These are phyloP conservation scores for Parauchenoglanis punctatus DNA, from an alignment of 2,797 vertebrate genomes.

Conservation along the genomic window DNA sequence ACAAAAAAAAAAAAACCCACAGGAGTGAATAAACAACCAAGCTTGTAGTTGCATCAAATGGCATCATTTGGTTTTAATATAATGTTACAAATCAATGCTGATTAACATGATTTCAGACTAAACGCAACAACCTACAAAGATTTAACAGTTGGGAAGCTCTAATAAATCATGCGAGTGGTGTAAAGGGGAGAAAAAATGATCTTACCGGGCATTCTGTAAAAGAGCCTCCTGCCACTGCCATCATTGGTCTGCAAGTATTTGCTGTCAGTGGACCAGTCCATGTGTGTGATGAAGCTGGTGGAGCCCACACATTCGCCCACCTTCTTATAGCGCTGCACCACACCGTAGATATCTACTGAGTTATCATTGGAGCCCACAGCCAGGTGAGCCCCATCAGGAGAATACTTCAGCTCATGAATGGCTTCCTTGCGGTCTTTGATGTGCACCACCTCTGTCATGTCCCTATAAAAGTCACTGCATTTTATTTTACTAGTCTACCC, in stretches of 20 bases:
- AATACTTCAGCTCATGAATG: constrained; percentile 98
- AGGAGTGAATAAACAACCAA: not conserved
- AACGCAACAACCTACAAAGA: not conserved
- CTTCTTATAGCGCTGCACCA: constrained; percentile 97
- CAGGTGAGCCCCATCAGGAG: constrained; percentile 91
- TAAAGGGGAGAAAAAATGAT: not conserved
- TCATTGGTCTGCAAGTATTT: constrained; percentile 96
- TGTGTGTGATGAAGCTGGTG: constrained; percentile 93
- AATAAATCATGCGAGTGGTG: not conserved
- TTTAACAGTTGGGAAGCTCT: not conserved
- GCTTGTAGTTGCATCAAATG: not conserved
- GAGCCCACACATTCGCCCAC: constrained; percentile 93
- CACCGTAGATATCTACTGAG: constrained; percentile 92
- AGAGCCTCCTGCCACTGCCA: constrained; percentile 88
- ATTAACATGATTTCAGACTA: not conserved
- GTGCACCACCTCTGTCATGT: constrained; percentile 99
- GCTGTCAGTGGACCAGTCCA: constrained; percentile 98
- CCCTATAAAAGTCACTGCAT: constrained; percentile 73
- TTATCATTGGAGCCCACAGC: constrained; percentile 97
- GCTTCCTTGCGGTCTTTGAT: constrained; percentile 98
- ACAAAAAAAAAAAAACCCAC: constrained; percentile 43
- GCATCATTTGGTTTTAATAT: not conserved
- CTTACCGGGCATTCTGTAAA: constrained; percentile 97
- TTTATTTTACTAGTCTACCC: constrained; percentile 4
- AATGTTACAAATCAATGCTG: not conserved